Conservation (phyloP, 2,113 vertebrate species). For the Paramormyrops kingsleyae region DNA sequence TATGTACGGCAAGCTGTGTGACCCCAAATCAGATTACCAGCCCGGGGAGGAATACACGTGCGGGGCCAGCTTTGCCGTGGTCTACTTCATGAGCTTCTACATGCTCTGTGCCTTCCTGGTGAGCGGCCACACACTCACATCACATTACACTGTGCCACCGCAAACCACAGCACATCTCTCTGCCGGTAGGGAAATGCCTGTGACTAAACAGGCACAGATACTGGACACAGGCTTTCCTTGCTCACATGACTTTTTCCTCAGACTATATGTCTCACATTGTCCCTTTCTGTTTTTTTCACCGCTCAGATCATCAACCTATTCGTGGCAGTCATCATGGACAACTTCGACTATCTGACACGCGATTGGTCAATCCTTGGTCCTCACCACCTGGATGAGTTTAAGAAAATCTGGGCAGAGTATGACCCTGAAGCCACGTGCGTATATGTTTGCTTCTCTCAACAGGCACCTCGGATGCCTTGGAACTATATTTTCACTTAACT, state of each 20-base stretch:
- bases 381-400: constrained; percentile 89
- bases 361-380: constrained; percentile 92
- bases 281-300: background rate
- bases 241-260: background rate
- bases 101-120: constrained; percentile 95
- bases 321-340: constrained; percentile 94
- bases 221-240: background rate
- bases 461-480: background rate
- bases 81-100: constrained; percentile 95
- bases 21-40: constrained; percentile 74
- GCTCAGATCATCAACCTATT: constrained; percentile 88
- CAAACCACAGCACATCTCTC: background rate
- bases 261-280: background rate
- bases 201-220: background rate
- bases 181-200: background rate
- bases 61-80: constrained; percentile 77
- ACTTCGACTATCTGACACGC: constrained; percentile 87
- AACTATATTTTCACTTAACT: background rate
- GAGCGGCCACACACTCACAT: constrained; percentile 29
- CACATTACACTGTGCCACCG: background rate
- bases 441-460: background rate
- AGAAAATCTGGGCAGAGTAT: constrained; percentile 91
- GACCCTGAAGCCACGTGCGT: constrained; percentile 88
- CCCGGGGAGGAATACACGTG: constrained; percentile 83
- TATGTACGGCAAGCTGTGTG: constrained; percentile 78